Base-by-base conservation (phyloP, 2,113 vertebrate species). In the Empidonax traillii region DNA sequence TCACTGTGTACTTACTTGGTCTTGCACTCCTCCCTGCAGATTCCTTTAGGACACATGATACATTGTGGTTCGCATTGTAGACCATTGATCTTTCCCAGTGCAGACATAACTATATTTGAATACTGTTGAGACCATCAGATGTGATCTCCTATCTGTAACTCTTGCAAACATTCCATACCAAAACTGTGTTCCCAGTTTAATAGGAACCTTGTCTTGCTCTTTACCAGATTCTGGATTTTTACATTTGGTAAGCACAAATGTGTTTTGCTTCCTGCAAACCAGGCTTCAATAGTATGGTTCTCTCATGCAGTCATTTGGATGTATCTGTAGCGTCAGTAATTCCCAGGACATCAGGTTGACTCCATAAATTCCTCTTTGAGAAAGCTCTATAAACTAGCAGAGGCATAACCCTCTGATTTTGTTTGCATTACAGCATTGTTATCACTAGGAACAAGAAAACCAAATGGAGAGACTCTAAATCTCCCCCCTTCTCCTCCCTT, bases 371-470 rank as follows among this genome's bases (percentile, higher is more conserved):
- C 12, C 7, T 90, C n/a, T 65, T 43, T 49, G 37, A 37, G 65
- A 81, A 78, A 91, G 15, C 3, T 21, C 52, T 35, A 8, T 68
- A 74, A 83, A 77, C 16, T 30, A 56, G 10, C 19, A 67, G 27
- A 73, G 56, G 33, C 58, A 35, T 96, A 68, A 94, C 63, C 7
- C 35, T 81, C 55, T 75, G 46, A 58, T 96, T 84, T 94, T 85
- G 59, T 94, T 96, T 92, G 47, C 69, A 12, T 97, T 96, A 49
- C 96, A 96, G 97, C 87, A 92, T 98, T 95, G 12, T 94, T 97
- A 30, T 92, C 96, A 39, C 84, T 98, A 41, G 97, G 98, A 92
- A 96, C 97, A 5, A 94, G 97, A 77, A 97, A 97, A 92, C 97
- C 98, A 83, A 98, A 17, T 87, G 97, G 88, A 84, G 96, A 97